Evolutionary conservation across 2,113 vertebrate genomes (phyloP), one percentile per base, ranked within the genome.

Genomic region (Oxyruncus cristatus): DNA sequence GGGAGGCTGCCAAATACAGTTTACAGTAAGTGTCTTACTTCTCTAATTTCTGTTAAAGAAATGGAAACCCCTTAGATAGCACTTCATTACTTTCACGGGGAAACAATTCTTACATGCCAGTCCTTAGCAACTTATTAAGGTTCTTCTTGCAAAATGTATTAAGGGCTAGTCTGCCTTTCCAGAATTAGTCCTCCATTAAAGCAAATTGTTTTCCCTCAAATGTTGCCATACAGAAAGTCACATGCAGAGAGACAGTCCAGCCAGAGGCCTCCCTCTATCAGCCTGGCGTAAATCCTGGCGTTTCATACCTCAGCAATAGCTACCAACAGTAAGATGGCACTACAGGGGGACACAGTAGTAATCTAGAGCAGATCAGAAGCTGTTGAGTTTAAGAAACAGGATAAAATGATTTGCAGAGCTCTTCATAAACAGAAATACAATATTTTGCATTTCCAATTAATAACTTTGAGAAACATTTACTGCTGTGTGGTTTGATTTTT

Each of bases 1-100:
- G 99, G 99, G 99, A 47, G 99, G 99, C 95, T 99, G 99, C 97
- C 99, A 99, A 98, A 99, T 99, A 97, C 99, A 99, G 98, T 99
- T 99, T 97, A 99, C 99, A 97, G 99, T 99, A 98, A 99, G 99
- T 96, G 56, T 47, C 47, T 87, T 95, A 74, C 28, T 68, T 85
- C 62, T 89, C 42, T 68, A 30, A 37, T 52, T 93, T 90, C 7
- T 70, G 96, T 73, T 62, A 58, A 44, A 20, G 61, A 62, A 76
- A 80, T 39, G 42, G 50, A 81, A 58, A 80, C 53, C 50, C 62
- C 28, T 95, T 78, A 87, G 88, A 77, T 81, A 70, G 26, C 35
- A 42, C 28, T 80, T 78, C 37, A 61, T 85, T 77, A 42, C 66
- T 89, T 92, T 73, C 83, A 41, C 19, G 42, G 80, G 52, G 44